Evolutionary conservation across 2,113 vertebrate genomes (phyloP), one percentile per base, ranked within the genome.

Genomic region (Pluvianellus socialis): DNA sequence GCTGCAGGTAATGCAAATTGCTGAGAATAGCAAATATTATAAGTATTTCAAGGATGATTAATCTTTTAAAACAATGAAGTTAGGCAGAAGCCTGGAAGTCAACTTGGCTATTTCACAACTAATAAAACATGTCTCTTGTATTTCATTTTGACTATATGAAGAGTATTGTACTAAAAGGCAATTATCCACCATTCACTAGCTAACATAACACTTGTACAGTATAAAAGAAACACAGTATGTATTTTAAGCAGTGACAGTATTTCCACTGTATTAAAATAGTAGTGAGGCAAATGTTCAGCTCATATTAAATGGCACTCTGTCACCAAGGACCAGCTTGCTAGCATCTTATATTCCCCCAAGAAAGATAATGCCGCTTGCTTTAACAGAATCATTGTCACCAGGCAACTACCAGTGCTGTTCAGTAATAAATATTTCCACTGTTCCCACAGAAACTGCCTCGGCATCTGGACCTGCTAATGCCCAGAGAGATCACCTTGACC

Each of bases 121-220:
- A 97, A 97, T 98, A 97, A 97, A 98, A 97, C 74, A 94, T 44
- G n/a, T 95, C 79, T 97, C 96, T 85, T 94, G 93, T 97, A 92
- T 97, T 97, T 93, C 92, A 95, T 66, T 93, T 79, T 93, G 93
- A 97, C 92, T 97, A 23, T 81, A 75, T 58, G 95, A 94, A 95
- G 90, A 86, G 50, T 59, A 89, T 62, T 66, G n/a, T 70, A 96
- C 53, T 86, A 91, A 96, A 96, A 96, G 81, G 95, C 95, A 94
- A 96, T 95, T 95, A 95, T 94, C 84, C 87, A 73, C 92, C 84
- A 91, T 92, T 94, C 94, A 79, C 92, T 87, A 95, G 92, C 91
- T 92, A 95, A 91, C 92, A 53, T 88, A 97, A 92, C 93, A 92
- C 94, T 96, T 73, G 87, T 77, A 84, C 71, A 68, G 90, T 79